phyloP scores from a whole-genome alignment of 1,140 invertebrate species.

The Cecropterus lyciades region DNA sequence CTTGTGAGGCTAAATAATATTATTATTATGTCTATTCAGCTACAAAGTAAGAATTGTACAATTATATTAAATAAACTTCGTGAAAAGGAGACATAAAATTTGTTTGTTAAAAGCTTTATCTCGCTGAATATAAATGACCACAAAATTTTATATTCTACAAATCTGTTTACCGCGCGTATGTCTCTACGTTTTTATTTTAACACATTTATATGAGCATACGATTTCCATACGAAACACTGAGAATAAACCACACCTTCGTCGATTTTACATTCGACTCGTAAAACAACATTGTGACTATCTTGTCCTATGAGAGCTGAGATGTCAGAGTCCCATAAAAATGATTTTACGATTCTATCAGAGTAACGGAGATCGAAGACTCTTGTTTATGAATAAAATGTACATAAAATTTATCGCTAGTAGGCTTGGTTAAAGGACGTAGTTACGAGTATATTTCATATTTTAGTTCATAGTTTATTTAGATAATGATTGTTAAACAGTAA shows the following conservation, averaged over 20 bases:
- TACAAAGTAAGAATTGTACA: too few species aligned
- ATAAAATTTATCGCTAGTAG: conserved; percentile 53
- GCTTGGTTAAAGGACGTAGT: background rate
- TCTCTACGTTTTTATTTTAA: conserved; percentile 22
- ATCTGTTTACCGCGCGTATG: conserved; percentile 20
- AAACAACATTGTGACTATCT: conserved; percentile 72
- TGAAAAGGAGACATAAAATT: conserved; percentile 10
- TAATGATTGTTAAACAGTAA: too few species aligned
- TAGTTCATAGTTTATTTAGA: too few species aligned
- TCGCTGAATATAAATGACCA: conserved; percentile 21
- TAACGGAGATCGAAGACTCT: conserved; percentile 52
- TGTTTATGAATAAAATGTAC: conserved; percentile 67
- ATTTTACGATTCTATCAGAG: conserved; percentile 71
- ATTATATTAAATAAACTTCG: background rate
- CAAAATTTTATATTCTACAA: conserved; percentile 23
- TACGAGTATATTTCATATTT: background rate
- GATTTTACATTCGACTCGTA: conserved; percentile 66
- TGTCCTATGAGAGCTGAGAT: conserved; percentile 54
- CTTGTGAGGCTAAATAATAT: too few species aligned
- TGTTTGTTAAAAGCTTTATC: conserved; percentile 21
- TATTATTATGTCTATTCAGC: too few species aligned
- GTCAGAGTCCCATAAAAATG: conserved; percentile 68
- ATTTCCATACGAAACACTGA: conserved; percentile 30
- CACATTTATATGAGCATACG: conserved; percentile 36
- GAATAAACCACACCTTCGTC: conserved; percentile 50